These are phyloP conservation scores for Tinea semifulvella DNA, from an alignment of 2,888 invertebrate genomes.

Conservation along the genomic window DNA sequence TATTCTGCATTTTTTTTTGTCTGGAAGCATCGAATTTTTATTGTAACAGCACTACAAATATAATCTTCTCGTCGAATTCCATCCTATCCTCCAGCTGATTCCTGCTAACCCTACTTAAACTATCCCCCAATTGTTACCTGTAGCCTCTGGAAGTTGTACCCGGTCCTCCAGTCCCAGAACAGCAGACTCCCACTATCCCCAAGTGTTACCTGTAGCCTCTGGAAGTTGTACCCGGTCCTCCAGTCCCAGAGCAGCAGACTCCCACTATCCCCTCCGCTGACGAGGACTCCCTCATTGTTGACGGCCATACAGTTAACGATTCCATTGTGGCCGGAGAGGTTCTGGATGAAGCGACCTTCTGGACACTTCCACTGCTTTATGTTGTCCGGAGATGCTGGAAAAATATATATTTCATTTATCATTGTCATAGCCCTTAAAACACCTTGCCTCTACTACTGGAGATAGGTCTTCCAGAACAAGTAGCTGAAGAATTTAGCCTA, in stretches of 20 bases:
- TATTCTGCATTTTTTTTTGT: too few relatives aligned
- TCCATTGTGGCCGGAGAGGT: constrained; percentile 95
- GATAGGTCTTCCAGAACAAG: too few relatives aligned
- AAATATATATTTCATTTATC: too few relatives aligned
- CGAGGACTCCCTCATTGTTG: constrained; percentile 94
- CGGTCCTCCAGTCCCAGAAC: constrained; percentile 99
- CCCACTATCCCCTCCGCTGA: constrained; percentile 98
- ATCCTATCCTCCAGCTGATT: too few relatives aligned
- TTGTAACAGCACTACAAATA: too few relatives aligned
- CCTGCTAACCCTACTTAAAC: too few relatives aligned
- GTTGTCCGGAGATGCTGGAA: constrained; percentile 96
- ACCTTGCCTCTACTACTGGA: too few relatives aligned
- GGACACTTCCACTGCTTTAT: constrained; percentile 99
- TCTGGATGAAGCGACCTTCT: constrained; percentile 96
- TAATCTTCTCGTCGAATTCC: too few relatives aligned
- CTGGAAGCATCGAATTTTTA: too few relatives aligned
- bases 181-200: constrained; percentile 98
- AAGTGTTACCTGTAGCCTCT: constrained; percentile 78
- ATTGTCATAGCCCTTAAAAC: too few relatives aligned
- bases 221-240: constrained; percentile 99
- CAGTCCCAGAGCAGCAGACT: constrained; percentile 98
- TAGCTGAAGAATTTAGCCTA: too few relatives aligned
- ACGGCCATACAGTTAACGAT: constrained; percentile 97
- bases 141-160: constrained; percentile 96
- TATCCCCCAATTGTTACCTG: too few relatives aligned